A percentile compares a stretch with the other conserved stretches of the same genome.
Conservation (phyloP, 2,888 invertebrate genomes). For the Rhimphoctona megacephalus region DNA sequence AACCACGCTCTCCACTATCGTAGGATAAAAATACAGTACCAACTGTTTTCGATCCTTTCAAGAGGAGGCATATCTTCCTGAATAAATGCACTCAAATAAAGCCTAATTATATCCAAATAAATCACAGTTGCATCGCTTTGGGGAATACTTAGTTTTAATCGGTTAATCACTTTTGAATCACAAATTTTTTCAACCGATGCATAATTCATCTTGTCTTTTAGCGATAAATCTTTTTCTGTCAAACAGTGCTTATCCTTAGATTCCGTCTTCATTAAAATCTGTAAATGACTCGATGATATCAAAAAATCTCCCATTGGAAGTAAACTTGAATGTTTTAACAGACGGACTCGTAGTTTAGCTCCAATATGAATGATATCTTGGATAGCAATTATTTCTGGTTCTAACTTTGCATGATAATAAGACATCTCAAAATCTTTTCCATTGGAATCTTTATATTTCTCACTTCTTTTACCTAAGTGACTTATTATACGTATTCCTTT, state of each 20-base stretch:
- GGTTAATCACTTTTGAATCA: constrained; percentile 64
- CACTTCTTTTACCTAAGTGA: constrained; percentile 19
- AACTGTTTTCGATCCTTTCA: constrained; percentile 67
- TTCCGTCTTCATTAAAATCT: constrained; percentile 64
- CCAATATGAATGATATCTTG: constrained; percentile 75
- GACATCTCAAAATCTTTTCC: no score
- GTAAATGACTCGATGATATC: constrained; percentile 70
- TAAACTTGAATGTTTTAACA: constrained; percentile 70
- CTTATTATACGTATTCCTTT: constrained; percentile 70
- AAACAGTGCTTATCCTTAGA: constrained; percentile 73
- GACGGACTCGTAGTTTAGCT: constrained; percentile 71
- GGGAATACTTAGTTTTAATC: constrained; percentile 67
- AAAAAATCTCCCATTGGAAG: constrained; percentile 71
- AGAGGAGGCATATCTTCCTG: constrained; percentile 48
- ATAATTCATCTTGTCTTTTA: constrained; percentile 71
- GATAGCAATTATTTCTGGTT: constrained; percentile 54
- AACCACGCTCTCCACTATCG: constrained; percentile 72
- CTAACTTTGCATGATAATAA: constrained; percentile 62
- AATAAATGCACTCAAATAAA: constrained; percentile 65
- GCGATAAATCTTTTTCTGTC: constrained; percentile 61
- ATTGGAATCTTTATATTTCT: no score
- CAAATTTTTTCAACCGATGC: constrained; percentile 71
- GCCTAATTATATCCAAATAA: constrained; percentile 71
- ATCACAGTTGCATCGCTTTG: constrained; percentile 69
- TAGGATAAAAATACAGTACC: constrained; percentile 70